Evolutionary conservation across 2,797 vertebrate species (phyloP).

Genomic region (Sebastes cheni): DNA sequence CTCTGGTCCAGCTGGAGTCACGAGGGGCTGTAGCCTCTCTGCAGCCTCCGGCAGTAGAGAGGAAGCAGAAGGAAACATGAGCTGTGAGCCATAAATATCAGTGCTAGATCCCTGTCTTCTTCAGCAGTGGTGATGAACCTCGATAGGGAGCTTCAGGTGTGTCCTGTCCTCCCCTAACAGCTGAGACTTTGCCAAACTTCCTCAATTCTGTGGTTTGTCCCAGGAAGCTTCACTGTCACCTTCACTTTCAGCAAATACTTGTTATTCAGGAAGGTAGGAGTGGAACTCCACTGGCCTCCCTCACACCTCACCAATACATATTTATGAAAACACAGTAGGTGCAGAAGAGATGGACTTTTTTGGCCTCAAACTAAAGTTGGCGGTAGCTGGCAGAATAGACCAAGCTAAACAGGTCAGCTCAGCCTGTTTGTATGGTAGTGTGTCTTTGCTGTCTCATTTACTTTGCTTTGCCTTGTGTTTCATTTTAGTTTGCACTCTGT

Average conservation of each 20-base stretch:
- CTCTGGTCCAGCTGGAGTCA: neutral
- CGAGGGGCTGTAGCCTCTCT: neutral
- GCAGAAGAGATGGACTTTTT: neutral
- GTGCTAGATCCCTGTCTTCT: neutral
- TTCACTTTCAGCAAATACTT: neutral
- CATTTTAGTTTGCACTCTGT: too few relatives aligned
- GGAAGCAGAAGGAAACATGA: neutral
- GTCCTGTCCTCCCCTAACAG: neutral
- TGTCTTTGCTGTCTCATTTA: too few relatives aligned
- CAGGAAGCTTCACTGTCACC: neutral
- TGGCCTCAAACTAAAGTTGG: neutral
- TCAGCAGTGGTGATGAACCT: neutral
- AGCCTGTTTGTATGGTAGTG: too few relatives aligned
- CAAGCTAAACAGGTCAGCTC: neutral
- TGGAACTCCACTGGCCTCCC: neutral
- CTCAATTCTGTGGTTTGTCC: neutral
- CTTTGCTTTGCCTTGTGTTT: too few relatives aligned
- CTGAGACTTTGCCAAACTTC: neutral
- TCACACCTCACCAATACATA: neutral
- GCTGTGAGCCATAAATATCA: neutral
- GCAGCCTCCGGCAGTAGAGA: neutral
- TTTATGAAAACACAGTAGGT: neutral
- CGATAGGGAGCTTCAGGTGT: neutral
- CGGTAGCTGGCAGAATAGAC: neutral
- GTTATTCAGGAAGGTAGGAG: neutral